Evolutionary conservation across 2,888 invertebrate species (phyloP).

Genomic region (Notodonta dromedarius): DNA sequence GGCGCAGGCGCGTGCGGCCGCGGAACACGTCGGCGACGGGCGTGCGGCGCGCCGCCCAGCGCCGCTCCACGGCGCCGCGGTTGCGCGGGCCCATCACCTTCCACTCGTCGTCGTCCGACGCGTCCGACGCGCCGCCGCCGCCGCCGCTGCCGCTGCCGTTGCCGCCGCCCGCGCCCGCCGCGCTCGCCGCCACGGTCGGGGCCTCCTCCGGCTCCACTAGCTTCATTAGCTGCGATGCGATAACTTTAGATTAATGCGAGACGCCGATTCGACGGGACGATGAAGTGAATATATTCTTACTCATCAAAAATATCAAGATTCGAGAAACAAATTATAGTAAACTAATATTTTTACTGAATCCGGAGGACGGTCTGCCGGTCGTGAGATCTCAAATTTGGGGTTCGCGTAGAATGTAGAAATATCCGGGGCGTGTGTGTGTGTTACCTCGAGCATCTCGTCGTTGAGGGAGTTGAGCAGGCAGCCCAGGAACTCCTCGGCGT

Average conservation of each 20-base stretch:
- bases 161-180: slow-evolving; percentile 68
- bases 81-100: slow-evolving; percentile 94
- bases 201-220: slow-evolving; percentile 85
- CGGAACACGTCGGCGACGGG: slow-evolving; percentile 97
- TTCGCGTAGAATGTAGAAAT: too few species aligned
- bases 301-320: too few species aligned
- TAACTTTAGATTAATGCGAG: too few species aligned
- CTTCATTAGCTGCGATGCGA: slow-evolving; percentile 47
- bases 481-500: slow-evolving; percentile 98
- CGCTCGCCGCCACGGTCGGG: slow-evolving; percentile 73
- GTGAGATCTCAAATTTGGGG: too few species aligned
- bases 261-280: too few species aligned
- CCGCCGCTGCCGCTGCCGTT: slow-evolving; percentile 65
- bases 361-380: too few species aligned
- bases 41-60: slow-evolving; percentile 88
- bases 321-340: too few species aligned
- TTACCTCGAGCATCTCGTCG: slow-evolving; percentile 97
- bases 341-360: too few species aligned
- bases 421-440: background rate
- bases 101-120: slow-evolving; percentile 87
- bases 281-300: too few species aligned
- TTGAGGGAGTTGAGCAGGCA: slow-evolving; percentile 96
- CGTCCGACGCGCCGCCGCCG: slow-evolving; percentile 75
- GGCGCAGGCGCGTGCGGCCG: slow-evolving; percentile 93
- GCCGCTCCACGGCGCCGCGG: slow-evolving; percentile 94